These are phyloP conservation scores for Cordilura impudica DNA, from an alignment of 2,888 invertebrate species.

Conservation along the genomic window DNA sequence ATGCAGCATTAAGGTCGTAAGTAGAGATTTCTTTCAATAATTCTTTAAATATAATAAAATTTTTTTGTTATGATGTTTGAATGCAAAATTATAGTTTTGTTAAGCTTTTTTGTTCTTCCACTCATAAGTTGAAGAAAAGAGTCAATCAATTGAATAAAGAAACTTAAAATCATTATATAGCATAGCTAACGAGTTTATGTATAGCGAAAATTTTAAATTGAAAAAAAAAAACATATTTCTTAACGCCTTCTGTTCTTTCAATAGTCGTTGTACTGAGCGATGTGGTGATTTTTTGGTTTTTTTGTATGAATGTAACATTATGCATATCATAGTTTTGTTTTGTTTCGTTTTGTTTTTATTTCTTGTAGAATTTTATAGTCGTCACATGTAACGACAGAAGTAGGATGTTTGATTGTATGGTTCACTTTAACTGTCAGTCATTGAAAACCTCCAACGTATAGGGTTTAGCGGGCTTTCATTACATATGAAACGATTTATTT, in stretches of 20 bases:
- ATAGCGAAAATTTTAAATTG: background rate
- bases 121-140: slow-evolving; percentile 5
- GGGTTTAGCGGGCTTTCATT: slow-evolving; percentile 16
- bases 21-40: slow-evolving; percentile 17
- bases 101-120: background rate
- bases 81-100: slow-evolving; percentile 38
- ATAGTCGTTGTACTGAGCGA: background rate
- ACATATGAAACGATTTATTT: slow-evolving; percentile 13
- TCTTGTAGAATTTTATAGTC: background rate
- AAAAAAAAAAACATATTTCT: background rate
- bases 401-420: slow-evolving; percentile 36
- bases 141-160: slow-evolving; percentile 33
- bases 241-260: slow-evolving; percentile 35
- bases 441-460: background rate
- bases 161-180: slow-evolving; percentile 33
- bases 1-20: slow-evolving; percentile 10
- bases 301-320: slow-evolving; percentile 11
- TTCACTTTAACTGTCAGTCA: slow-evolving; percentile 49
- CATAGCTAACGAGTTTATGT: slow-evolving; percentile 28
- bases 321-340: slow-evolving; percentile 42
- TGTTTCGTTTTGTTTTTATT: background rate
- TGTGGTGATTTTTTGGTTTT: slow-evolving; percentile 4
- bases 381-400: slow-evolving; percentile 20
- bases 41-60: slow-evolving; percentile 13
- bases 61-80: background rate